Evolutionary conservation across 2,797 vertebrate genomes (phyloP).

Genomic region (Pyrrhura leucotis): DNA sequence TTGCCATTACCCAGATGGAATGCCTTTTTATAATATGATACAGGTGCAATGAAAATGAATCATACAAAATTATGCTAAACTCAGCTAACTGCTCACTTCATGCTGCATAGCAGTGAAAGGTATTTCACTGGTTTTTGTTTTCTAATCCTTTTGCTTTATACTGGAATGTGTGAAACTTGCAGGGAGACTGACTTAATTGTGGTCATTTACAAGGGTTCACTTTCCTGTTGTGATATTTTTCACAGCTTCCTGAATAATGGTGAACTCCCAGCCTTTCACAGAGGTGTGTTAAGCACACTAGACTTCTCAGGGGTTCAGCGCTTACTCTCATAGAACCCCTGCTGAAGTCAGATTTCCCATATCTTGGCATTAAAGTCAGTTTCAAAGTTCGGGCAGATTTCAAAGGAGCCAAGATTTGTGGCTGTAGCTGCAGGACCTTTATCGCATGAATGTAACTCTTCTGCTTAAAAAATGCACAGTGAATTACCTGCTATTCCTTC

Average conservation of each 20-base stretch:
- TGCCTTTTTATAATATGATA: neutral
- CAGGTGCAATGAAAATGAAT: conserved; percentile 44
- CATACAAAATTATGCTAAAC: conserved; percentile 13
- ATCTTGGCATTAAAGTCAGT: neutral
- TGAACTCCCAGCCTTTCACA: neutral
- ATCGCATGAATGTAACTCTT: neutral
- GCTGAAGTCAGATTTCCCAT: neutral
- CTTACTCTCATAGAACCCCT: neutral
- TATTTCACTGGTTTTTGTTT: conserved; percentile 23
- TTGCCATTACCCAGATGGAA: conserved; percentile 22
- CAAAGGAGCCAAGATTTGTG: neutral
- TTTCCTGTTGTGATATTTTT: neutral
- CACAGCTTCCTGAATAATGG: neutral
- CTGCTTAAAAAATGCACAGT: neutral
- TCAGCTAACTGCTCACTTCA: conserved; percentile 16
- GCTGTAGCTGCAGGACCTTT: neutral
- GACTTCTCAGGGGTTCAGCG: neutral
- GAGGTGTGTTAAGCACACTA: neutral
- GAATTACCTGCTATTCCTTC: neutral
- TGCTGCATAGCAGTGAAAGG: neutral
- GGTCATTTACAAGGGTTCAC: neutral
- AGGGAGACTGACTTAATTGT: neutral
- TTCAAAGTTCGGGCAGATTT: neutral
- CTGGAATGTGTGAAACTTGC: neutral
- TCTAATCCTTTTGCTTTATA: neutral